Percentiles rank a stretch among this genome's conserved stretches.
Conservation (phyloP, 1,140 invertebrate species). For the Plectrocnemia conspersa region DNA sequence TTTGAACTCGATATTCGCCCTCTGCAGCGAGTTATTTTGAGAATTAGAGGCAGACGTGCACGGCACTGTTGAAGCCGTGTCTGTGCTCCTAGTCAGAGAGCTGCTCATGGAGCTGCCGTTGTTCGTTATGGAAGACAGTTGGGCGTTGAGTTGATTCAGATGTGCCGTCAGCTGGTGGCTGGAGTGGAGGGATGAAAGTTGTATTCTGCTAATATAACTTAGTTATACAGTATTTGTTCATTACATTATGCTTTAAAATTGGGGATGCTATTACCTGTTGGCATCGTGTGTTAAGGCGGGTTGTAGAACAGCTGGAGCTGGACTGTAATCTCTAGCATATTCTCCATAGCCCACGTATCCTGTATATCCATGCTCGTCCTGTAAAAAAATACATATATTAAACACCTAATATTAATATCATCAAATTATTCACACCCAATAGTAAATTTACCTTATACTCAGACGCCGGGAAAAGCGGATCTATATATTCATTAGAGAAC, state of each 20-base stretch:
- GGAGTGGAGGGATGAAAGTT: constrained; percentile 28
- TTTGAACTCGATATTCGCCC: constrained; percentile 19
- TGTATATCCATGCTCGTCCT: constrained; percentile 32
- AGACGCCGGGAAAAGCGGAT: constrained; percentile 64
- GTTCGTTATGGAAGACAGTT: constrained; percentile 30
- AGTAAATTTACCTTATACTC: constrained; percentile 27
- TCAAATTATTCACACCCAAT: not conserved
- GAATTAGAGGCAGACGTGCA: constrained; percentile 25
- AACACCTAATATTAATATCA: not conserved
- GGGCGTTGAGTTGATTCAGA: constrained; percentile 31
- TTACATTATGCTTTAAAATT: not conserved
- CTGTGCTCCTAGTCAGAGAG: constrained; percentile 26
- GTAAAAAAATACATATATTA: constrained; percentile 3
- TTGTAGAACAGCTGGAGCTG: constrained; percentile 29
- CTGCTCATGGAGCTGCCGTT: constrained; percentile 25
- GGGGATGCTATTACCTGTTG: constrained; percentile 24
- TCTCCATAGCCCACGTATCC: constrained; percentile 27
- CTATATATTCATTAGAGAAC: constrained; percentile 84
- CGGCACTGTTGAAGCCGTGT: constrained; percentile 27
- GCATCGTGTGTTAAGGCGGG: constrained; percentile 31
- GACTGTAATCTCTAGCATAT: constrained; percentile 30
- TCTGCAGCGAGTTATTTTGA: constrained; percentile 27
- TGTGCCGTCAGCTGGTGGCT: constrained; percentile 32
- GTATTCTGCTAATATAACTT: constrained; percentile 19
- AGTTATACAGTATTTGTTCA: not conserved